Evolutionary conservation across 1,140 invertebrate genomes (phyloP), one percentile per base, ranked within the genome.

Genomic region (Cydia pomonella): DNA sequence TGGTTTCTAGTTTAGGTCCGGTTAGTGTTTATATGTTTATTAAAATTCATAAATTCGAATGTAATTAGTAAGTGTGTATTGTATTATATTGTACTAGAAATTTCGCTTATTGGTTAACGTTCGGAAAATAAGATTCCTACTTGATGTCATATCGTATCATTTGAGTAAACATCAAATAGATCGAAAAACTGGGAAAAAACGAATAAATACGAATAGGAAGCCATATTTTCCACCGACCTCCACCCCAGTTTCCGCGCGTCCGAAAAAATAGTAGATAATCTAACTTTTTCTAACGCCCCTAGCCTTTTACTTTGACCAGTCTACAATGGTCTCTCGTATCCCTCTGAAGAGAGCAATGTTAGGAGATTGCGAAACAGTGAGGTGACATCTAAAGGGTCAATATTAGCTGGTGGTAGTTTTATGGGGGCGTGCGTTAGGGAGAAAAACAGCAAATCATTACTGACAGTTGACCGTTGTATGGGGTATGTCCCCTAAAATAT

Each of bases 401-500:
- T 16, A 6, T 77, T 72, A 78, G 53, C 72, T 86, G 88, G 84
- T 74, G 72, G 63, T 73, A 72, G 75, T 80, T 78, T 64, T 75
- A 76, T 87, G 86, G 89, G 89, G 89, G 84, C 88, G 69, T 87
- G 76, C 64, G 79, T 78, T 74, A 81, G 88, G 87, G 72, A 85
- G 84, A 84, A 86, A 81, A 81, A 86, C 87, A 90, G 91, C 91
- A 92, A 92, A 92, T 92, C 91, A 92, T 92, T 91, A 92, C 90
- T 92, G 91, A 92, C 90, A 92, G 90, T 90, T 92, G 91, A 92
- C 91, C 89, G 91, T 71, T 84, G 86, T 82, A 86, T 89, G 88
- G 87, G 86, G 85, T 81, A 82, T 76, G 79, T 78, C 87, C 89
- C 87, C 85, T 92, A 88, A 92, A 92, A 91, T 92, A 92, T 92